Evolutionary conservation across 2,797 vertebrate genomes (phyloP), one percentile per base, ranked within the genome.

Genomic region (Leptodactylus fallax): DNA sequence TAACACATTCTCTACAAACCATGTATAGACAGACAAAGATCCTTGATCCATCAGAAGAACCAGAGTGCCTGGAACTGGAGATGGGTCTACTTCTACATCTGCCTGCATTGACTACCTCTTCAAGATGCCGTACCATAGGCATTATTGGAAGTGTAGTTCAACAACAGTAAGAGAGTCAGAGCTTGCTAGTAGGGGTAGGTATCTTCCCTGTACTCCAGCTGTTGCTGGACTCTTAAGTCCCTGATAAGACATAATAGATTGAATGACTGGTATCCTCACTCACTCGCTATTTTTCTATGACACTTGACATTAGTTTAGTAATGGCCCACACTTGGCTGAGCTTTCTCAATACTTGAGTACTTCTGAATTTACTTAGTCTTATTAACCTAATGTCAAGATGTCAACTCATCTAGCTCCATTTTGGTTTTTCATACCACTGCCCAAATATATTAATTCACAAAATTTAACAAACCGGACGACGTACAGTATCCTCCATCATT

Each of bases 101-200:
- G 25, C 19, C 27, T 51, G n/a, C 65, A 45, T 63, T 23, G 19
- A 11, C 36, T 61, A 74, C 55, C 27, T 78, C 23, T 49, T 77
- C 47, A 51, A 36, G 16, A 82, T 67, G 9, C 8, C 16, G 6
- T 23, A 53, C n/a, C 14, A 61, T 45, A 85, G 71, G 36, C 55
- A 23, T 61, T 45, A 76, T 17, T 16, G 14, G 45, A 61, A 74
- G 67, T 56, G 16, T 27, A 56, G 16, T 83, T 56, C 53, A 45
- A 16, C 10, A 81, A 47, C 69, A 71, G 81, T 67, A 82, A 69
- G 17, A 78, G 51, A 60, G 27, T n/a, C 79, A 53, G 19, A 56
- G 25, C 69, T 56, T 58, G 17, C 25, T 74, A 45, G 36, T 58
- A 7, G 36, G 60, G 19, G 60, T 49, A 65, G 6, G 47, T 81